phyloP scores from a whole-genome alignment of 1,140 invertebrate species.

The Uloborus diversus region DNA sequence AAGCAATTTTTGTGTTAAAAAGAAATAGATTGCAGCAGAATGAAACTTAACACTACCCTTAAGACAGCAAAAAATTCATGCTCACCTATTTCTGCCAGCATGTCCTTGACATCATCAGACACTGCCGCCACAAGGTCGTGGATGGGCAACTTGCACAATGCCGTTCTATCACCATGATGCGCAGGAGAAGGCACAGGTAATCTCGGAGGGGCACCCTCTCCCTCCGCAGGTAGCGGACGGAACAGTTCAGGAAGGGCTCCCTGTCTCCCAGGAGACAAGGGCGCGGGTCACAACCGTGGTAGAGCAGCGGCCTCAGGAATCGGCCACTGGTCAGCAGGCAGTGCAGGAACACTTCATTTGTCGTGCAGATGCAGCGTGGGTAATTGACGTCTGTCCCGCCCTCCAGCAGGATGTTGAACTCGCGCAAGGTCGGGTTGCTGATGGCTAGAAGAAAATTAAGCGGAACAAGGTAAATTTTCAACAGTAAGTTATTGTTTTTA shows the following conservation, averaged over 20 bases:
- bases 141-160: background rate
- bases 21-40: background rate
- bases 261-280: conserved; percentile 1
- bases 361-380: background rate
- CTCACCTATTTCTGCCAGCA: conserved; percentile 33
- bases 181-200: conserved; percentile 1
- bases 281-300: conserved; percentile 30
- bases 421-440: background rate
- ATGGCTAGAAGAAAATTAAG: conserved; percentile 14
- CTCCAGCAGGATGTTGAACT: conserved; percentile 21
- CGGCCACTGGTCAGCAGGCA: background rate
- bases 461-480: background rate
- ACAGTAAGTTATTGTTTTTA: background rate
- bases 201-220: background rate
- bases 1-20: background rate
- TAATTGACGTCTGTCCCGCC: conserved; percentile 13
- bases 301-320: background rate
- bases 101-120: background rate
- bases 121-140: no score
- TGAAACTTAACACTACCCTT: background rate
- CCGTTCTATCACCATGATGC: background rate
- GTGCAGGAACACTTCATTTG: conserved; percentile 36
- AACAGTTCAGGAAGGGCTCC: conserved; percentile 17
- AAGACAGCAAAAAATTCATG: background rate
- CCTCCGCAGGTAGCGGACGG: background rate